A percentile compares a stretch with the other conserved stretches of the same genome.
Evolutionary conservation across 2,888 invertebrate genomes (phyloP).

Genomic region (Rotaria macrura): DNA sequence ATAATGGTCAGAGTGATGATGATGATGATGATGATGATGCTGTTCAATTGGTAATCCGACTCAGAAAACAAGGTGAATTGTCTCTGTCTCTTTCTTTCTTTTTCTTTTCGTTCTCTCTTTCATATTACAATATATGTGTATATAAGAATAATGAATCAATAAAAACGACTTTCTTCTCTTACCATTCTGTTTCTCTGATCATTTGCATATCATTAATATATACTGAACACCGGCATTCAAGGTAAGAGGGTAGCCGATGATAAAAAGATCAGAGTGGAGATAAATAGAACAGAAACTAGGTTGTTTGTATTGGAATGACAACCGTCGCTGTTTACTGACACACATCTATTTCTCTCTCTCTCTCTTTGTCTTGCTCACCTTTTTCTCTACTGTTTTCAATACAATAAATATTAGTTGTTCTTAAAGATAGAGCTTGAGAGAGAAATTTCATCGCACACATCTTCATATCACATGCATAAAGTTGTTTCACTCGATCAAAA

Average conservation of each 20-base stretch:
- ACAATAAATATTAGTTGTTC: not conserved
- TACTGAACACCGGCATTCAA: not conserved
- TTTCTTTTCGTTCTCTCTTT: not conserved
- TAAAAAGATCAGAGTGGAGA: not conserved
- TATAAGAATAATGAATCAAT: not conserved
- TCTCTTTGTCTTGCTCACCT: not conserved
- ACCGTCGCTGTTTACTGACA: not conserved
- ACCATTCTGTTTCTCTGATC: not conserved
- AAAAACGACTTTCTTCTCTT: not conserved
- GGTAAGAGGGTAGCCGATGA: not conserved
- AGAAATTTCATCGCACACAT: not conserved
- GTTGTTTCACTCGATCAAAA: not conserved
- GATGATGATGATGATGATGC: not conserved
- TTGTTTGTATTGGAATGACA: conserved; percentile 23
- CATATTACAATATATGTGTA: not conserved
- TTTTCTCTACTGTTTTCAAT: not conserved
- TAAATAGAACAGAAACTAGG: not conserved
- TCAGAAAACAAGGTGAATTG: not conserved
- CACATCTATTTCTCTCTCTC: not conserved
- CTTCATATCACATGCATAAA: not conserved
- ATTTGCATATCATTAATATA: conserved; percentile 6
- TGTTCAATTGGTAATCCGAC: not conserved
- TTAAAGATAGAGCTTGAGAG: not conserved
- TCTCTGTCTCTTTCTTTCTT: not conserved
- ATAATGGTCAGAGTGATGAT: not conserved